phyloP scores from a whole-genome alignment of 2,113 vertebrate species.

The Hirundichthys speculiger region DNA sequence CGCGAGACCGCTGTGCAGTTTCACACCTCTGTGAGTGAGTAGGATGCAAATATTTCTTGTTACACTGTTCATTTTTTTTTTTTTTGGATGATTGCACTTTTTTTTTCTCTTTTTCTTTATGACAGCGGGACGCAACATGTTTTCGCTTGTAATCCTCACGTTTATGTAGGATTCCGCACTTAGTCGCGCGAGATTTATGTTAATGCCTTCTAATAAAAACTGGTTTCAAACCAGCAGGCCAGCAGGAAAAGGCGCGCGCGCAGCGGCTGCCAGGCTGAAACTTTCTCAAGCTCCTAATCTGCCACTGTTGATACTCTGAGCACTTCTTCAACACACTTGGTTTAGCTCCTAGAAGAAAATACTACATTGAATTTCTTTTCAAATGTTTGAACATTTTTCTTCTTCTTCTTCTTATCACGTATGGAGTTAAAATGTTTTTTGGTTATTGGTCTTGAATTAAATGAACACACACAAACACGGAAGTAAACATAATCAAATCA shows the following conservation, averaged over 20 bases:
- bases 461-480: background rate
- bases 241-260: conserved; percentile 18
- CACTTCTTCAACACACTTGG: conserved; percentile 30
- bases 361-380: conserved; percentile 15
- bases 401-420: background rate
- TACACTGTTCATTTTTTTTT: background rate
- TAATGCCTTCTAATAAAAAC: conserved; percentile 64
- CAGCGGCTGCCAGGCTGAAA: conserved; percentile 58
- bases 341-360: conserved; percentile 11
- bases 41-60: conserved; percentile 31
- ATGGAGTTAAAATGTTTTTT: no score
- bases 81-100: conserved; percentile 12
- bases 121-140: conserved; percentile 35
- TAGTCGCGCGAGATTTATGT: conserved; percentile 66
- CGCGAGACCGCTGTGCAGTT: conserved; percentile 22
- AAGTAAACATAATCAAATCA: background rate
- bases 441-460: conserved; percentile 10
- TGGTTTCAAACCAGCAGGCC: conserved; percentile 58
- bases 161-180: conserved; percentile 67
- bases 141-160: conserved; percentile 67
- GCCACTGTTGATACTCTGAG: conserved; percentile 53
- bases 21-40: conserved; percentile 25
- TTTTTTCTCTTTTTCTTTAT: conserved; percentile 11
- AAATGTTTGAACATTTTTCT: background rate
- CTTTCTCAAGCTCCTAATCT: conserved; percentile 65